A percentile compares a stretch with the other conserved stretches of the same genome.
Conservation (phyloP, 2,888 invertebrate genomes). For the Lomographa bimaculata region DNA sequence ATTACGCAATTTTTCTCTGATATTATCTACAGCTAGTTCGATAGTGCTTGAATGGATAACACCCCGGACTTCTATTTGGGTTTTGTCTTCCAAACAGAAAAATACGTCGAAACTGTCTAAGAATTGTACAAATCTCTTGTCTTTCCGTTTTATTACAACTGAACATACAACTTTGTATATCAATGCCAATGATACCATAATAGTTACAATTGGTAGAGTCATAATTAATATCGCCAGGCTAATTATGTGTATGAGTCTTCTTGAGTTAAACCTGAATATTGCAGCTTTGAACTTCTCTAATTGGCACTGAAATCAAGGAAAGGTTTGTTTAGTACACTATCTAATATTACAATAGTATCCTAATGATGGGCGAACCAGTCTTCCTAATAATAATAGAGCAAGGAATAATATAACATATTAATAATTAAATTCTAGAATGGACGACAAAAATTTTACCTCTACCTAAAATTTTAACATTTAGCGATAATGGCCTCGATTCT, state of each 20-base stretch:
- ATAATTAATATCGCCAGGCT: slow-evolving; percentile 41
- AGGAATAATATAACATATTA: too few relatives aligned
- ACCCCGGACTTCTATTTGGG: slow-evolving; percentile 73
- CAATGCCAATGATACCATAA: slow-evolving; percentile 40
- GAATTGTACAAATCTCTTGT: slow-evolving; percentile 65
- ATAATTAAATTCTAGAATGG: too few relatives aligned
- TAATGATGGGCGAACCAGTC: too few relatives aligned
- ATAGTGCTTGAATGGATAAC: slow-evolving; percentile 62
- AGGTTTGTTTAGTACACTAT: too few relatives aligned
- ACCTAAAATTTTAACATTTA: too few relatives aligned
- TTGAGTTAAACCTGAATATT: slow-evolving; percentile 1
- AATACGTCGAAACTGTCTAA: slow-evolving; percentile 79
- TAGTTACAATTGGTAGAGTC: slow-evolving; percentile 13
- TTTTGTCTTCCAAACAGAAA: slow-evolving; percentile 77
- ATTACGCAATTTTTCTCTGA: slow-evolving; percentile 46
- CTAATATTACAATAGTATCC: too few relatives aligned
- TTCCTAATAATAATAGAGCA: too few relatives aligned
- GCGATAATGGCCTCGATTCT: too few relatives aligned
- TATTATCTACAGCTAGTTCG: slow-evolving; percentile 39
- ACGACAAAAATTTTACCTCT: too few relatives aligned
- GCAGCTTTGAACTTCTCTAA: slow-evolving; percentile 3
- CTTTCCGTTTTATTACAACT: slow-evolving; percentile 47
- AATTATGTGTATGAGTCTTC: slow-evolving; percentile 4
- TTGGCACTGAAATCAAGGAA: too few relatives aligned
- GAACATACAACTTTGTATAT: slow-evolving; percentile 52